These are phyloP conservation scores for Labeo catla DNA, from an alignment of 2,113 vertebrate species.

Conservation along the genomic window DNA sequence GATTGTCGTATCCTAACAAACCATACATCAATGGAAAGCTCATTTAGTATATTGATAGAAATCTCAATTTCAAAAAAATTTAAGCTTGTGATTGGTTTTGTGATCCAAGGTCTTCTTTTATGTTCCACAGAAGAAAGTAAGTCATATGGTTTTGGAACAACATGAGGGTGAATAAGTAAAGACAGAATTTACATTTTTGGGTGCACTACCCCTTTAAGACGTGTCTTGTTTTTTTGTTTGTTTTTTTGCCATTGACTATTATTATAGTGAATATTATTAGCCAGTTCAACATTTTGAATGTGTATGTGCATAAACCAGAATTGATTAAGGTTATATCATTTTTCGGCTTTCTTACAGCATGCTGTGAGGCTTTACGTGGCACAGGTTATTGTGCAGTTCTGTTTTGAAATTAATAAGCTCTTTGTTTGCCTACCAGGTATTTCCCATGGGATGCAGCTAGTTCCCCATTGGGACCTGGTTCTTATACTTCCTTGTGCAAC, in stretches of 20 bases:
- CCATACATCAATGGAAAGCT: too few species aligned
- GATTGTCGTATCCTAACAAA: too few species aligned
- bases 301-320: not conserved
- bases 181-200: not conserved
- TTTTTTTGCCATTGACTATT: too few species aligned
- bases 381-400: not conserved
- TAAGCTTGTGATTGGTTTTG: too few species aligned
- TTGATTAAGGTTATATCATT: not conserved
- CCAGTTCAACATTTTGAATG: not conserved
- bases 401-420: constrained; percentile 55
- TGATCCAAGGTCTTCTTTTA: too few species aligned
- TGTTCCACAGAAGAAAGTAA: too few species aligned
- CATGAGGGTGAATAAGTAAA: not conserved
- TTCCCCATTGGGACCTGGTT: constrained; percentile 48
- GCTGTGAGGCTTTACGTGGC: not conserved
- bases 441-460: constrained; percentile 49
- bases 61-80: too few species aligned
- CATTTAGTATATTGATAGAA: too few species aligned
- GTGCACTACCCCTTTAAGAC: not conserved
- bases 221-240: too few species aligned
- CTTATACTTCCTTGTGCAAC: constrained; percentile 55
- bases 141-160: too few species aligned
- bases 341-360: not conserved
- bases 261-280: not conserved
- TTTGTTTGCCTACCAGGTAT: constrained; percentile 56